Conservation (phyloP, 2,113 vertebrate species). For the Ictidomys tridecemlineatus region DNA sequence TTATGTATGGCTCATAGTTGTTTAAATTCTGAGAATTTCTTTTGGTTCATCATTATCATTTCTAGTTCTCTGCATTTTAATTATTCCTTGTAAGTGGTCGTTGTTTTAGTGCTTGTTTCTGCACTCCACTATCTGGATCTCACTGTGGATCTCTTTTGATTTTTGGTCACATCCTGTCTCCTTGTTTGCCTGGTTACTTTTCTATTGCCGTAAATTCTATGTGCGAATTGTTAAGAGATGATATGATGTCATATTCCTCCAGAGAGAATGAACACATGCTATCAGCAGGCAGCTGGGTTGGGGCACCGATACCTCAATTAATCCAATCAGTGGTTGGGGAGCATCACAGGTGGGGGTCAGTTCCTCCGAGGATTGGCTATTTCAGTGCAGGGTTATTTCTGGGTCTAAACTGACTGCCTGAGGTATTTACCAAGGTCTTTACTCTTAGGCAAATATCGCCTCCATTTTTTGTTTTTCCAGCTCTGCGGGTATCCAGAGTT, state of each 20-base stretch:
- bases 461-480: neutral
- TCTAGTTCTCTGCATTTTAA: slow-evolving; percentile 4
- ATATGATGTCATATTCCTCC: neutral
- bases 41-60: slow-evolving; percentile 21
- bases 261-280: neutral
- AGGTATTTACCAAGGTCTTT: neutral
- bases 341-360: neutral
- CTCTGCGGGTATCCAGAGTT: neutral
- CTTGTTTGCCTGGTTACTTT: slow-evolving; percentile 42
- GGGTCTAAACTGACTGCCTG: neutral
- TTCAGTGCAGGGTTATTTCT: neutral
- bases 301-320: neutral
- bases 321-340: neutral
- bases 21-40: slow-evolving; percentile 31
- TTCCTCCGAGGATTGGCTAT: neutral
- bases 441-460: neutral
- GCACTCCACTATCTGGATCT: neutral
- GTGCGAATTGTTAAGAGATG: neutral
- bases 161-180: slow-evolving; percentile 26
- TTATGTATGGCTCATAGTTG: neutral
- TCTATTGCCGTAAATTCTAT: neutral
- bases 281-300: neutral
- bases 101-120: neutral
- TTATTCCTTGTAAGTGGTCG: neutral
- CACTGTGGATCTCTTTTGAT: neutral